phyloP scores from a whole-genome alignment of 2,888 invertebrate species.

The Urechis unicinctus region DNA sequence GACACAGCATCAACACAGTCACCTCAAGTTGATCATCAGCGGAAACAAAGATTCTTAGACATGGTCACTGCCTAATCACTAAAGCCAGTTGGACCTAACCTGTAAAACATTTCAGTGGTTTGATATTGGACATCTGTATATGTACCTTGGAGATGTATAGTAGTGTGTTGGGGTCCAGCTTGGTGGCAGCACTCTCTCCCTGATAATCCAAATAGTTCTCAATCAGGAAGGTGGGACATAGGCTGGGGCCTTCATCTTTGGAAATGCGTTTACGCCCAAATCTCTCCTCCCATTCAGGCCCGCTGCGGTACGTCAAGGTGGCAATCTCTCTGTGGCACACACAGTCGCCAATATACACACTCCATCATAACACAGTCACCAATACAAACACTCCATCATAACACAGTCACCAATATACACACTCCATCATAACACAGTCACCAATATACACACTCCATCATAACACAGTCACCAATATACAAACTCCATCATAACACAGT shows the following conservation, averaged over 20 bases:
- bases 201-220: constrained; percentile 49
- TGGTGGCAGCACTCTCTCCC: constrained; percentile 44
- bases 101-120: no score
- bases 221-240: constrained; percentile 47
- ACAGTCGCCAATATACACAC: no score
- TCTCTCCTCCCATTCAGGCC: constrained; percentile 47
- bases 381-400: no score
- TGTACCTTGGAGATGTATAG: constrained; percentile 48
- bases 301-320: constrained; percentile 47
- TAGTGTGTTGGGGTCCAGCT: constrained; percentile 49
- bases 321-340: constrained; percentile 40
- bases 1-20: background rate
- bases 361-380: no score
- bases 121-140: background rate
- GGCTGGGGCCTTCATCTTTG: constrained; percentile 25
- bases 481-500: no score
- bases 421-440: no score
- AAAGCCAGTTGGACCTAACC: no score
- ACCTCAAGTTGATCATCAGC: no score
- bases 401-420: no score
- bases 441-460: no score
- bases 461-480: background rate
- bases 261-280: constrained; percentile 41
- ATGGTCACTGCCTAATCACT: no score
- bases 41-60: no score